These are phyloP conservation scores for Drosophila peninsularis DNA, from an alignment of 2,888 invertebrate species.

Conservation along the genomic window DNA sequence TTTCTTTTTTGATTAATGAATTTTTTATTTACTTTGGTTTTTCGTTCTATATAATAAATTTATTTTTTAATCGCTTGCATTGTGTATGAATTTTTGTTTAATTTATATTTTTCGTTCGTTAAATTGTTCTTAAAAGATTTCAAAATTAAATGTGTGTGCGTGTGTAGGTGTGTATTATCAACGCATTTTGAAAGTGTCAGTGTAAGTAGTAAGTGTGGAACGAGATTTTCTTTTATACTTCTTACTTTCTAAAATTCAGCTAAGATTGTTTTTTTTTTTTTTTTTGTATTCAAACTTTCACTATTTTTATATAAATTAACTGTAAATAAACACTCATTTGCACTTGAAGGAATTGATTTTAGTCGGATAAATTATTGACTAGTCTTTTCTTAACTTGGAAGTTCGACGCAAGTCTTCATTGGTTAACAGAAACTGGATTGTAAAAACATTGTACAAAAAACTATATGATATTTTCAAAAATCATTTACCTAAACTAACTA, in stretches of 20 bases:
- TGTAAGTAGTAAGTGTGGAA: constrained; percentile 26
- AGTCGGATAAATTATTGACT: constrained; percentile 31
- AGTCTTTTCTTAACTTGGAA: constrained; percentile 26
- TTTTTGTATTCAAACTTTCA: constrained; percentile 25
- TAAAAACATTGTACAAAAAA: constrained; percentile 44
- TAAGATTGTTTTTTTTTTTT: constrained; percentile 43
- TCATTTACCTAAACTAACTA: constrained; percentile 49
- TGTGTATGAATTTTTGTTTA: constrained; percentile 51
- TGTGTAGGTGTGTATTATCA: constrained; percentile 2
- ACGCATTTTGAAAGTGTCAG: constrained; percentile 25
- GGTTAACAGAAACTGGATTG: constrained; percentile 26
- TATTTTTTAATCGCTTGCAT: constrained; percentile 68
- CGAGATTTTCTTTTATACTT: constrained; percentile 26
- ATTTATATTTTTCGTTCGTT: constrained; percentile 19
- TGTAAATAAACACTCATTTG: constrained; percentile 63
- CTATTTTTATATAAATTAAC: constrained; percentile 33
- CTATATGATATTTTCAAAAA: constrained; percentile 32
- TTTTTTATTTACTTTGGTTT: constrained; percentile 77
- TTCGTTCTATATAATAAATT: constrained; percentile 73
- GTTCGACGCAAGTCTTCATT: constrained; percentile 16
- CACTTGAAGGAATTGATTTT: constrained; percentile 54
- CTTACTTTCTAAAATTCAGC: constrained; percentile 70
- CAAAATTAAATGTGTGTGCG: constrained; percentile 38
- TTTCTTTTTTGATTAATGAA: constrained; percentile 71
- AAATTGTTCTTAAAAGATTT: constrained; percentile 42